Conservation (phyloP, 1,140 invertebrate genomes). For the Aphidius gifuensis region DNA sequence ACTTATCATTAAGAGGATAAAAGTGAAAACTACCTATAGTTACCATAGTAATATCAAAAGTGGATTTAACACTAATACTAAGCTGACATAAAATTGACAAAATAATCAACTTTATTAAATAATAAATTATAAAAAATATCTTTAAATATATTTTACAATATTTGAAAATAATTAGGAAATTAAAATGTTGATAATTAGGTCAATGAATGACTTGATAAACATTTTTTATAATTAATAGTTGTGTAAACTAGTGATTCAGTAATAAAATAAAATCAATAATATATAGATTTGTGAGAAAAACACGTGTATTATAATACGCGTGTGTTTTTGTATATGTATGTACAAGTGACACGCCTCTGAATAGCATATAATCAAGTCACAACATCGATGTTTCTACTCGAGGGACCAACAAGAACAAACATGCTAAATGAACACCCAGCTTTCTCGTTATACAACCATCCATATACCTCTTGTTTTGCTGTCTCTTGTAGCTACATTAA, state of each 20-base stretch:
- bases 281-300: slow-evolving; percentile 4
- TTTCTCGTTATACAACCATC: slow-evolving; percentile 24
- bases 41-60: slow-evolving; percentile 5
- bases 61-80: slow-evolving; percentile 4
- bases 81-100: slow-evolving; percentile 11
- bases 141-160: not conserved
- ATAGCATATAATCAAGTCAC: slow-evolving; percentile 31
- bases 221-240: not conserved
- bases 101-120: not conserved
- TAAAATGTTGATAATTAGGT: not conserved
- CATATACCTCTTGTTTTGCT: slow-evolving; percentile 26
- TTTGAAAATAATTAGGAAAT: not conserved
- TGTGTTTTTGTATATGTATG: slow-evolving; percentile 18
- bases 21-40: not conserved
- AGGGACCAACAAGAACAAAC: slow-evolving; percentile 29
- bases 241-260: slow-evolving; percentile 18
- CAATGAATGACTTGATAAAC: no score
- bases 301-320: slow-evolving; percentile 8
- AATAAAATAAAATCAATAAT: slow-evolving; percentile 19
- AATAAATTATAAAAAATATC: not conserved
- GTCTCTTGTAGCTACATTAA: slow-evolving; percentile 3
- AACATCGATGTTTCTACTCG: slow-evolving; percentile 27
- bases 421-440: slow-evolving; percentile 29
- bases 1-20: slow-evolving; percentile 35
- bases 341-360: slow-evolving; percentile 27